Evolutionary conservation across 2,888 invertebrate species (phyloP).

Genomic region (Catocala nupta): DNA sequence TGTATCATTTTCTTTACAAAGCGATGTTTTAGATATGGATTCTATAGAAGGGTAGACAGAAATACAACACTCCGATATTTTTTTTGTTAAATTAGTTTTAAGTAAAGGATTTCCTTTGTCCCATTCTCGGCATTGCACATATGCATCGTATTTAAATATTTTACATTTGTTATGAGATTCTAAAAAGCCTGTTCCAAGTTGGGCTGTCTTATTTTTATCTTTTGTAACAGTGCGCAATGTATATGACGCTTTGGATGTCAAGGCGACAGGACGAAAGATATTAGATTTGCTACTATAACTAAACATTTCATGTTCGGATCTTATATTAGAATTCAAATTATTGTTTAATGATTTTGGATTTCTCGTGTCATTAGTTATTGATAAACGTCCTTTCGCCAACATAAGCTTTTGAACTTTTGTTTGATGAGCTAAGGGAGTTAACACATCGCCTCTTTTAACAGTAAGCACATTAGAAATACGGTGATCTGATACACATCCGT

Average conservation of each 20-base stretch:
- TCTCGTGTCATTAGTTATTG: background rate
- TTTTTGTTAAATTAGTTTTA: conserved; percentile 19
- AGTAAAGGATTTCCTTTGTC: conserved; percentile 18
- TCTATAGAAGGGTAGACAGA: conserved; percentile 31
- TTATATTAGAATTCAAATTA: conserved; percentile 7
- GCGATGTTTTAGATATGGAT: conserved; percentile 19
- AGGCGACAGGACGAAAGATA: background rate
- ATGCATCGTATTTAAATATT: conserved; percentile 20
- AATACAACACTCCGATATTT: conserved; percentile 20
- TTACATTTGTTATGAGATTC: conserved; percentile 5
- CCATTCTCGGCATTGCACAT: conserved; percentile 18
- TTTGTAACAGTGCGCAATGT: background rate
- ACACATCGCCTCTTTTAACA: conserved; percentile 26
- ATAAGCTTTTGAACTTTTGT: conserved; percentile 14
- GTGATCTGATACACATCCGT: background rate
- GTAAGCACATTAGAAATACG: background rate
- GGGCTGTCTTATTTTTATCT: conserved; percentile 10
- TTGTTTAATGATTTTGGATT: background rate
- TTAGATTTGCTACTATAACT: background rate
- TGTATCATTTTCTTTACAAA: conserved; percentile 23
- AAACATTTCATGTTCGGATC: background rate
- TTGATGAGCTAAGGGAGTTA: conserved; percentile 22
- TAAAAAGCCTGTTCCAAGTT: conserved; percentile 3
- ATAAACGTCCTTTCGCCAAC: background rate
- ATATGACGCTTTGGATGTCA: background rate